These are phyloP conservation scores for Emmelina monodactyla DNA, from an alignment of 2,888 invertebrate species.

Conservation along the genomic window DNA sequence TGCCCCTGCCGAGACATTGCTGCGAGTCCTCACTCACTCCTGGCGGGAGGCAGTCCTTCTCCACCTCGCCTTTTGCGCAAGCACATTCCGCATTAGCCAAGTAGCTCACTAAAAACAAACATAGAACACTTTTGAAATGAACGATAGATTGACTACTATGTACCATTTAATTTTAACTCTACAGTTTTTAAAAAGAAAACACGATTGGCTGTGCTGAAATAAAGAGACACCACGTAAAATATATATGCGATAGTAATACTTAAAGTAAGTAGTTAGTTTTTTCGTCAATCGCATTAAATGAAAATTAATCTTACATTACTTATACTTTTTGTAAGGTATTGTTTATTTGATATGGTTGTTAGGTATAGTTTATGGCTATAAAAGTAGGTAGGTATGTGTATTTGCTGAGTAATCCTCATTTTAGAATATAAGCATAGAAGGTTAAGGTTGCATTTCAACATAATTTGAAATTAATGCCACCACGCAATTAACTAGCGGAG, in stretches of 20 bases:
- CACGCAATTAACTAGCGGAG: too few relatives aligned
- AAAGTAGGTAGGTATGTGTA: too few relatives aligned
- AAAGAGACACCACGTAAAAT: not conserved
- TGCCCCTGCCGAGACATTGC: slow-evolving; percentile 41
- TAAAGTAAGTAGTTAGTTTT: too few relatives aligned
- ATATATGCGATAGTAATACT: not conserved
- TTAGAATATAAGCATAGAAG: too few relatives aligned
- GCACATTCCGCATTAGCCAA: slow-evolving; percentile 42
- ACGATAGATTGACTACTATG: not conserved
- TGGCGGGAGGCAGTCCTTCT: slow-evolving; percentile 31
- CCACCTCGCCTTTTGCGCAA: slow-evolving; percentile 27
- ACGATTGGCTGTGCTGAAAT: not conserved
- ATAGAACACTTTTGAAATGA: not conserved
- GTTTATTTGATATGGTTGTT: not conserved
- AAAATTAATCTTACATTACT: not conserved
- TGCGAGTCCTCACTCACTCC: slow-evolving; percentile 23
- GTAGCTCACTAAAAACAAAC: slow-evolving; percentile 34
- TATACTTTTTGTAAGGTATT: not conserved
- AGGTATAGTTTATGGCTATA: too few relatives aligned
- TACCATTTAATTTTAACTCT: too few relatives aligned
- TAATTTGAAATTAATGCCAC: too few relatives aligned
- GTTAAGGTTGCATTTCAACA: too few relatives aligned
- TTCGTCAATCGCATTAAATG: not conserved
- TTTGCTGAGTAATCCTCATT: too few relatives aligned
- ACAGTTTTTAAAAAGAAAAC: not conserved